Evolutionary conservation across 2,113 vertebrate genomes (phyloP).

Genomic region (Hyaena hyaena): DNA sequence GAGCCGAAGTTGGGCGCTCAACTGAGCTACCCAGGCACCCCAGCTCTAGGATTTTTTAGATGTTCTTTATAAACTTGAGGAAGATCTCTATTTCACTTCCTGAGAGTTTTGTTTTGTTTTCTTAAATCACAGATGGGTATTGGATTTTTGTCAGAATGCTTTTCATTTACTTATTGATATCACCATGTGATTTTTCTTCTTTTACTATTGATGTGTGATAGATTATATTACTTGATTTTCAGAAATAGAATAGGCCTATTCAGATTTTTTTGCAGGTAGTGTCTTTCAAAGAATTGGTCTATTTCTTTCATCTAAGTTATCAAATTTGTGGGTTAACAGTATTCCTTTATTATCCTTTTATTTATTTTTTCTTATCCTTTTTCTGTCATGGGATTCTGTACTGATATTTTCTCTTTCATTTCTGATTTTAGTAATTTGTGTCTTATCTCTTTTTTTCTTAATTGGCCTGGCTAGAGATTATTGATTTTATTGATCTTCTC

Average conservation of each 20-base stretch:
- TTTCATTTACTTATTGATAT: neutral
- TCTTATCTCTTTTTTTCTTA: neutral
- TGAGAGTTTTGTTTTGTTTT: neutral
- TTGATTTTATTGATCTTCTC: neutral
- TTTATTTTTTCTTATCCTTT: neutral
- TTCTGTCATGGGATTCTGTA: neutral
- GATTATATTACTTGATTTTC: constrained; percentile 20
- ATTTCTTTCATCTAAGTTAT: neutral
- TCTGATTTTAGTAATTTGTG: neutral
- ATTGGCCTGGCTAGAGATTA: neutral
- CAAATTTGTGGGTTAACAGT: neutral
- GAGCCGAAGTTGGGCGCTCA: too few species aligned
- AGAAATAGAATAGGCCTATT: neutral
- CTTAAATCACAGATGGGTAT: neutral
- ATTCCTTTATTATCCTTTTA: neutral
- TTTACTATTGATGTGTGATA: neutral
- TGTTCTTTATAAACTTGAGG: neutral
- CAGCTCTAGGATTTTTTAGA: neutral
- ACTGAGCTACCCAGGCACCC: too few species aligned
- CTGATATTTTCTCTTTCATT: neutral
- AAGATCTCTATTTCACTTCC: neutral
- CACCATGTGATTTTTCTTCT: neutral
- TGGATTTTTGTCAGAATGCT: neutral
- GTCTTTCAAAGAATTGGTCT: neutral
- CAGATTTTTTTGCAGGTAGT: neutral